A percentile compares a stretch with the other conserved stretches of the same genome.
These are phyloP conservation scores for Lophius piscatorius DNA, from an alignment of 2,113 vertebrate species.

Conservation along the genomic window DNA sequence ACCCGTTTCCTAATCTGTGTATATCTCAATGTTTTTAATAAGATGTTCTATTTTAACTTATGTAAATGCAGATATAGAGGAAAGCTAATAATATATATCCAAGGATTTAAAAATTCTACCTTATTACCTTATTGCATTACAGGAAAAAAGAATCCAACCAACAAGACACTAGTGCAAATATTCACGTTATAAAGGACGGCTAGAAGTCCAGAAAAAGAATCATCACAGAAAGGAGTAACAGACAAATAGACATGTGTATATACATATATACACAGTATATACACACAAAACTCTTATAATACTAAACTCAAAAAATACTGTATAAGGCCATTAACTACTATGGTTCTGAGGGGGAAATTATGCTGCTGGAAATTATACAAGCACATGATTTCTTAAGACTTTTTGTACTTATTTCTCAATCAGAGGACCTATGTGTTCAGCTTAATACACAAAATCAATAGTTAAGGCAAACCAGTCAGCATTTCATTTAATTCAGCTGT, in stretches of 20 bases:
- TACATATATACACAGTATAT: too few relatives aligned
- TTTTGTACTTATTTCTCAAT: conserved; percentile 77
- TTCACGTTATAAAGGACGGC: conserved; percentile 92
- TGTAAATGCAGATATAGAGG: conserved; percentile 99
- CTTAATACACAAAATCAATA: conserved; percentile 53
- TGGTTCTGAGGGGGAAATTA: conserved; percentile 74
- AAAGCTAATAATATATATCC: conserved; percentile 94
- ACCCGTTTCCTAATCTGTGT: conserved; percentile 99
- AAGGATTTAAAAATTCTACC: conserved; percentile 91
- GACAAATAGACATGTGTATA: too few relatives aligned
- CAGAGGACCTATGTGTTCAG: conserved; percentile 66
- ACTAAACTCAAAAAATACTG: too few relatives aligned
- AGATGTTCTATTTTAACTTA: conserved; percentile 99
- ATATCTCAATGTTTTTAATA: conserved; percentile 99
- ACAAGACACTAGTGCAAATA: conserved; percentile 88
- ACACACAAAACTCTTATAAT: conserved; percentile 50
- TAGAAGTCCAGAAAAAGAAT: conserved; percentile 84
- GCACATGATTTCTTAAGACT: conserved; percentile 81
- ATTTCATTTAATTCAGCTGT: conserved; percentile 46
- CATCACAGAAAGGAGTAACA: conserved; percentile 70
- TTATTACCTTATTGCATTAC: conserved; percentile 90
- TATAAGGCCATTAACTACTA: conserved; percentile 81
- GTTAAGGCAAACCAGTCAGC: conserved; percentile 51
- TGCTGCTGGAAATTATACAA: conserved; percentile 81
- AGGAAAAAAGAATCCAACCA: conserved; percentile 87